Percentiles rank a stretch among this genome's conserved stretches.
Evolutionary conservation across 2,797 vertebrate species (phyloP).

Genomic region (Ataeniobius toweri): DNA sequence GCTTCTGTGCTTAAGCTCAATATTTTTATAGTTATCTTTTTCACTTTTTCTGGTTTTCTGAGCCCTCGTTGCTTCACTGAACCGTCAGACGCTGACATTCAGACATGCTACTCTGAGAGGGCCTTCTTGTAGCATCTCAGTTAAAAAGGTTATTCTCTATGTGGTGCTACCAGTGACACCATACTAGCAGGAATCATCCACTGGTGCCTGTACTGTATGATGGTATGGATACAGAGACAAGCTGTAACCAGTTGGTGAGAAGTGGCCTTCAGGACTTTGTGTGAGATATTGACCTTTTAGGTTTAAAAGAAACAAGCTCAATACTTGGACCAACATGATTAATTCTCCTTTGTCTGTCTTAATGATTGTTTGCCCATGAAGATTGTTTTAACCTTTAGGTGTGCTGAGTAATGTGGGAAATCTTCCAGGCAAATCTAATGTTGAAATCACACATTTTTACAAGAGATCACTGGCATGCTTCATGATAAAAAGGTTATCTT

Average conservation of each 20-base stretch:
- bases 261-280: slow-evolving; percentile 29
- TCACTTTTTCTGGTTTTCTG: not conserved
- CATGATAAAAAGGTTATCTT: slow-evolving; percentile 48
- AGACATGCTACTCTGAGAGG: slow-evolving; percentile 41
- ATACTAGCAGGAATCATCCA: slow-evolving; percentile 41
- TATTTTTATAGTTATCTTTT: slow-evolving; percentile 8
- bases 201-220: slow-evolving; percentile 1
- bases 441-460: slow-evolving; percentile 36
- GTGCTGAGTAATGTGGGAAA: slow-evolving; percentile 21
- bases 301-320: slow-evolving; percentile 16
- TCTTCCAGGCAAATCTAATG: slow-evolving; percentile 47
- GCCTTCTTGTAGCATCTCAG: slow-evolving; percentile 46
- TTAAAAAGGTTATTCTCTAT: slow-evolving; percentile 68
- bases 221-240: slow-evolving; percentile 35
- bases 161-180: slow-evolving; percentile 48
- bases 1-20: not conserved
- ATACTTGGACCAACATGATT: not conserved
- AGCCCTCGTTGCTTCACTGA: slow-evolving; percentile 32
- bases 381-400: slow-evolving; percentile 36
- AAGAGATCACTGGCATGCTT: slow-evolving; percentile 45
- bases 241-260: slow-evolving; percentile 15
- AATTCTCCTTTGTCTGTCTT: slow-evolving; percentile 14
- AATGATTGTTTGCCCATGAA: slow-evolving; percentile 5
- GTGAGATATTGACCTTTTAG: slow-evolving; percentile 52
- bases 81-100: slow-evolving; percentile 53